These are phyloP conservation scores for Sterna hirundo DNA, from an alignment of 2,113 vertebrate species.

Conservation along the genomic window DNA sequence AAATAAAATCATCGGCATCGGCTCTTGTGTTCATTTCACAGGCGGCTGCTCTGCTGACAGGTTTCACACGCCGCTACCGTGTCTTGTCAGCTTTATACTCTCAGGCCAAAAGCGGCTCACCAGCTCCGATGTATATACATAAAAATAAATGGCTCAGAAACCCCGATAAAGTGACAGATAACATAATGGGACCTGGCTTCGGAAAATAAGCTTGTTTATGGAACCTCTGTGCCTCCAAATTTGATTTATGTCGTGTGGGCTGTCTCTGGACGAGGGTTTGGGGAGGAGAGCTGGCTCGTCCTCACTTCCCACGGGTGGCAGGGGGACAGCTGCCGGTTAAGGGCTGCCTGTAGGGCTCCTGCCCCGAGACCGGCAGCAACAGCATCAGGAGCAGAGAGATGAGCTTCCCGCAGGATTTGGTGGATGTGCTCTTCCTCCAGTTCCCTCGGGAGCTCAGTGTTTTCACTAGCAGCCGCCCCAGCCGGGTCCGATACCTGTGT, in stretches of 20 bases:
- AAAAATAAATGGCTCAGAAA: slow-evolving; percentile 75
- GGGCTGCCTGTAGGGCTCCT: neutral
- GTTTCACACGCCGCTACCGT: slow-evolving; percentile 55
- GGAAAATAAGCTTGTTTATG: slow-evolving; percentile 56
- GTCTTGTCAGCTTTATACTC: slow-evolving; percentile 78
- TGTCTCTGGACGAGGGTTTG: neutral
- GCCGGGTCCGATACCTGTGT: neutral
- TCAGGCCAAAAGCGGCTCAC: slow-evolving; percentile 46
- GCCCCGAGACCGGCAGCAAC: neutral
- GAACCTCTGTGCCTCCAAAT: slow-evolving; percentile 40
- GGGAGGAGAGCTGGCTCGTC: neutral
- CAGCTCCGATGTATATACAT: slow-evolving; percentile 62
- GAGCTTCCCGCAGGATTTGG: neutral
- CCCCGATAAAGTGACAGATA: slow-evolving; percentile 59
- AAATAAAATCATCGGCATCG: slow-evolving; percentile 53
- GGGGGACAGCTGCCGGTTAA: neutral
- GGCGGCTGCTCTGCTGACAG: slow-evolving; percentile 77
- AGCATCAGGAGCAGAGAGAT: neutral
- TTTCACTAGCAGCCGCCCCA: neutral
- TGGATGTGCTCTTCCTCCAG: neutral
- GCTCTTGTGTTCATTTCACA: slow-evolving; percentile 78
- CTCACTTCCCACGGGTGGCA: accelerated
- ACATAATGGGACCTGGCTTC: slow-evolving; percentile 58
- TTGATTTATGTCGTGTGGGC: neutral
- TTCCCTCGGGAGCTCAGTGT: neutral